phyloP scores from a whole-genome alignment of 1,140 invertebrate species.

The Gonatopus flavifemur region DNA sequence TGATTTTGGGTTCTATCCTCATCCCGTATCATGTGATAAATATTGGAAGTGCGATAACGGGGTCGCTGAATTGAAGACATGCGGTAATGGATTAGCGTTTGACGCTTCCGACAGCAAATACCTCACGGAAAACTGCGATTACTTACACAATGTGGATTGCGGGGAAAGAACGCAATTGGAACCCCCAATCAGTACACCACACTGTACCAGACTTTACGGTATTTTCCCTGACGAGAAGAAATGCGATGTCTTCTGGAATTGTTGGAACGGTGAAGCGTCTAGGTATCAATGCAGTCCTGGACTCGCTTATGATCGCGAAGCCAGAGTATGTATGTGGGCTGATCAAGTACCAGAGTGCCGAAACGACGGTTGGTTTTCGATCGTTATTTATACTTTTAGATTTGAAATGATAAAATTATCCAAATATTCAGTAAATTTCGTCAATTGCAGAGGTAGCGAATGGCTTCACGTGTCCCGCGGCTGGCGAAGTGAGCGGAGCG shows the following conservation, averaged over 20 bases:
- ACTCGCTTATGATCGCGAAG: conserved; percentile 88
- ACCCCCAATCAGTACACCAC: conserved; percentile 80
- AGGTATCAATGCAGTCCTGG: conserved; percentile 93
- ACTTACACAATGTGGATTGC: conserved; percentile 94
- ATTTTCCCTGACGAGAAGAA: conserved; percentile 88
- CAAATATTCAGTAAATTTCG: no score
- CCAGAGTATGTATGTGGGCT: conserved; percentile 93
- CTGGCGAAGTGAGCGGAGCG: conserved; percentile 75
- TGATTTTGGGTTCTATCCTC: conserved; percentile 92
- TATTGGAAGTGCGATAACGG: conserved; percentile 95
- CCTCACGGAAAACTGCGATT: conserved; percentile 92
- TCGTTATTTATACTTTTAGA: no score
- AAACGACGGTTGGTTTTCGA: conserved; percentile 75
- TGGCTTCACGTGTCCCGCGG: conserved; percentile 84
- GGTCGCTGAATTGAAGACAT: conserved; percentile 84
- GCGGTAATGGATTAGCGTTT: conserved; percentile 92
- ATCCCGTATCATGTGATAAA: conserved; percentile 87
- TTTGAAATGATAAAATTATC: no score
- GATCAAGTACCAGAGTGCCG: conserved; percentile 90
- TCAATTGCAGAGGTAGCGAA: conserved; percentile 78
- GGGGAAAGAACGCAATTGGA: conserved; percentile 84
- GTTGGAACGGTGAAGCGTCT: conserved; percentile 92
- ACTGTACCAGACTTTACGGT: conserved; percentile 86
- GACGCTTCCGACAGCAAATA: conserved; percentile 86
- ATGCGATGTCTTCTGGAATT: conserved; percentile 94